Conservation (phyloP, 2,888 invertebrate genomes). For the Ferdinandea cuprea region DNA sequence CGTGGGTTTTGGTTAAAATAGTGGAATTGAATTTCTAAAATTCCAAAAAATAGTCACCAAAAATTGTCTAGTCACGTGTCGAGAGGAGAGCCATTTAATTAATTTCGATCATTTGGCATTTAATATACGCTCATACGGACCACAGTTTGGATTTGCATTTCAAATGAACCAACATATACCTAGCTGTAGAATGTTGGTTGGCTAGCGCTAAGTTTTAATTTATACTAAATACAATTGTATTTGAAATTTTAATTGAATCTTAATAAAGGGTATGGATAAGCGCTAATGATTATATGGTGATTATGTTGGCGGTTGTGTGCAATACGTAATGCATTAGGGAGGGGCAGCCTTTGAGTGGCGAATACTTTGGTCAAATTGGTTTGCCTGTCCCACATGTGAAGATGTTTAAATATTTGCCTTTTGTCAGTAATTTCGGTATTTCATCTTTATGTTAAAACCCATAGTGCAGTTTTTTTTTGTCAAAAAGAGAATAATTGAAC, state of each 20-base stretch:
- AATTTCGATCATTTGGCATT: constrained; percentile 50
- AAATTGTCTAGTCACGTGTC: constrained; percentile 35
- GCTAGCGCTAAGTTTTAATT: constrained; percentile 26
- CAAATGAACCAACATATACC: background rate
- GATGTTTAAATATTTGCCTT: too few species aligned
- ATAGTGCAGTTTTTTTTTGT: too few species aligned
- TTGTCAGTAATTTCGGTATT: too few species aligned
- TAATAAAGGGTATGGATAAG: constrained; percentile 23
- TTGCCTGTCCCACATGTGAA: too few species aligned
- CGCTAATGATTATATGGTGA: constrained; percentile 28
- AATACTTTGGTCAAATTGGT: too few species aligned
- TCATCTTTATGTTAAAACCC: too few species aligned
- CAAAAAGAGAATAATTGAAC: too few species aligned
- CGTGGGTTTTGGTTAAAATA: constrained; percentile 15
- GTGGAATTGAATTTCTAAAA: constrained; percentile 29
- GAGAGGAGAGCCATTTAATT: constrained; percentile 40
- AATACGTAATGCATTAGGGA: too few species aligned
- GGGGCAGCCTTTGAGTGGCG: too few species aligned
- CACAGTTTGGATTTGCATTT: constrained; percentile 2
- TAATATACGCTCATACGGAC: constrained; percentile 11
- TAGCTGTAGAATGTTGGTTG: too few species aligned
- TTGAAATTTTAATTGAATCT: constrained; percentile 46
- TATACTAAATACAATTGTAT: constrained; percentile 33
- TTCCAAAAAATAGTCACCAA: constrained; percentile 20
- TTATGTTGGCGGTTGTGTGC: too few species aligned